phyloP scores from a whole-genome alignment of 2,888 invertebrate species.

The Hanleya hanleyi region DNA sequence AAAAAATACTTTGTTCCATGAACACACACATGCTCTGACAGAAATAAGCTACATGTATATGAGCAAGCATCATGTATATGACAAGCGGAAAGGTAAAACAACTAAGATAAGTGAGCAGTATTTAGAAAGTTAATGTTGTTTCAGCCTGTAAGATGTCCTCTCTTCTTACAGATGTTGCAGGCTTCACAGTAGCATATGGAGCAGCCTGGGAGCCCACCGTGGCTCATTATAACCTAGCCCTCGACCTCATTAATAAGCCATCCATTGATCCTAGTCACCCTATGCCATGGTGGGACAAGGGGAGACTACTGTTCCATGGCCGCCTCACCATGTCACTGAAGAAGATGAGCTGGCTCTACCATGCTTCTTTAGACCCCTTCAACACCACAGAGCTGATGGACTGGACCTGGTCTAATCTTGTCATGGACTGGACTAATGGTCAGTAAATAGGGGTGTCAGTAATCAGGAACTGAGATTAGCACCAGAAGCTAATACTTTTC shows the following conservation, averaged over 20 bases:
- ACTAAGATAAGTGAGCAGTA: no score
- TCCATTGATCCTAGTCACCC: constrained; percentile 89
- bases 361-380: constrained; percentile 97
- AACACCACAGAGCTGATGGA: constrained; percentile 99
- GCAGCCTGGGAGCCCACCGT: constrained; percentile 99
- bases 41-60: no score
- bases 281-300: constrained; percentile 98
- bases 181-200: constrained; percentile 95
- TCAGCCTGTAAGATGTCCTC: background rate
- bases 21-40: no score
- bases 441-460: constrained; percentile 2
- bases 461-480: no score
- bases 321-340: constrained; percentile 90
- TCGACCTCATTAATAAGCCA: constrained; percentile 79
- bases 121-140: background rate
- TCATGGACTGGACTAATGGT: constrained; percentile 97
- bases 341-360: constrained; percentile 91
- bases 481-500: no score
- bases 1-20: no score
- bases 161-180: constrained; percentile 81
- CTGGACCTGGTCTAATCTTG: constrained; percentile 93
- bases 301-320: constrained; percentile 93
- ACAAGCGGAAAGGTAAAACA: no score
- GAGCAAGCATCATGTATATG: no score
- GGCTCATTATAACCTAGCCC: constrained; percentile 90